Evolutionary conservation across 2,888 invertebrate genomes (phyloP).

Genomic region (Drosophila barbarae): DNA sequence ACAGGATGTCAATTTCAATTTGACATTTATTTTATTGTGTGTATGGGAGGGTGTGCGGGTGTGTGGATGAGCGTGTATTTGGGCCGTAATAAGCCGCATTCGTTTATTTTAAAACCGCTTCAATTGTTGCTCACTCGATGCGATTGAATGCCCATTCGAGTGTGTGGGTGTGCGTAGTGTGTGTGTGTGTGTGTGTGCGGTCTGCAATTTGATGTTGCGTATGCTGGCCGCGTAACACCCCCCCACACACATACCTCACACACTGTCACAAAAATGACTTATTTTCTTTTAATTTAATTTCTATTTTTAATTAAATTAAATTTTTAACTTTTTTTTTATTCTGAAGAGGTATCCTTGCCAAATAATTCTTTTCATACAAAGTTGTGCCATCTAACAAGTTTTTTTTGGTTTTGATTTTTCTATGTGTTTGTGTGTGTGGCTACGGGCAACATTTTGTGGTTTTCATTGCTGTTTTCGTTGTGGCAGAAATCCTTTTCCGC

Average conservation of each 20-base stretch:
- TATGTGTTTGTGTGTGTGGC: conserved; percentile 4
- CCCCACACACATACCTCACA: neutral
- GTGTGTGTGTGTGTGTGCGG: conserved; percentile 44
- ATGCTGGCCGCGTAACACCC: conserved; percentile 44
- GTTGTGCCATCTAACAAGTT: neutral
- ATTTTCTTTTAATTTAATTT: neutral
- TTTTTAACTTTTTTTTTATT: neutral
- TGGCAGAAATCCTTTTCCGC: conserved; percentile 72
- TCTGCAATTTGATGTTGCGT: conserved; percentile 67
- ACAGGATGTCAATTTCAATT: conserved; percentile 70
- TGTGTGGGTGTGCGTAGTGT: conserved; percentile 9
- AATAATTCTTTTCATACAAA: neutral
- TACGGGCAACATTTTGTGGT: conserved; percentile 62
- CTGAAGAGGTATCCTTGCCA: too few relatives aligned
- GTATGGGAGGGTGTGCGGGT: neutral
- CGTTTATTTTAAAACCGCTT: conserved; percentile 73
- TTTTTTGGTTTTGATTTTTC: neutral
- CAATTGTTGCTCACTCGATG: conserved; percentile 64
- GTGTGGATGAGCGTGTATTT: conserved; percentile 21
- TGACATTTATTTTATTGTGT: conserved; percentile 66
- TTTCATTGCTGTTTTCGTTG: conserved; percentile 73
- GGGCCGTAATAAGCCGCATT: conserved; percentile 67
- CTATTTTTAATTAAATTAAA: neutral
- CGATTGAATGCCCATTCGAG: conserved; percentile 63
- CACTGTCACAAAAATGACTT: neutral